Percentiles rank a stretch among this genome's conserved stretches.
Evolutionary conservation across 2,797 vertebrate genomes (phyloP).

Genomic region (Cygnus olor): DNA sequence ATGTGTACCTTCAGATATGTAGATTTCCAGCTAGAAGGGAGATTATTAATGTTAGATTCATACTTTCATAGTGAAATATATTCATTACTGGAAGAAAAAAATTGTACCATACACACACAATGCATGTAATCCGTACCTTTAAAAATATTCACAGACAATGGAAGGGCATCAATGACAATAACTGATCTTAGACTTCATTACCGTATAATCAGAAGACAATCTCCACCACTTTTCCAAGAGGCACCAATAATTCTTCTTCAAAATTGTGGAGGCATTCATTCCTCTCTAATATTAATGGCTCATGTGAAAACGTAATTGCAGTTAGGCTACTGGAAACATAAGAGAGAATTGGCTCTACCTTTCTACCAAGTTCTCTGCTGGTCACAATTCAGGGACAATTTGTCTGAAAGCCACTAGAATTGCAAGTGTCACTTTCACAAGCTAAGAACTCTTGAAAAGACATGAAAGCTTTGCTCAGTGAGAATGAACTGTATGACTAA

Average conservation of each 20-base stretch:
- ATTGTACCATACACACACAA: too few species aligned
- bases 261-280: neutral
- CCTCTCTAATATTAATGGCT: neutral
- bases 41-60: neutral
- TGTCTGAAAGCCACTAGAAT: neutral
- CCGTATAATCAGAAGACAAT: neutral
- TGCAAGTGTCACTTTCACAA: neutral
- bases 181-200: neutral
- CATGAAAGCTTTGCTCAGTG: neutral
- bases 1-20: slow-evolving; percentile 95
- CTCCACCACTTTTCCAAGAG: neutral
- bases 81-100: neutral
- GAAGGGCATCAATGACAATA: neutral
- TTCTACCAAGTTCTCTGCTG: neutral
- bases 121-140: neutral
- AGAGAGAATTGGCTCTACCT: neutral
- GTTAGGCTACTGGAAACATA: neutral
- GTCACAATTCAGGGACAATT: neutral
- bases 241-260: too few species aligned
- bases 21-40: slow-evolving; percentile 91
- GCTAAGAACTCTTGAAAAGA: neutral
- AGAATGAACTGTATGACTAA: too few species aligned
- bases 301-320: neutral
- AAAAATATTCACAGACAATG: rapidly evolving
- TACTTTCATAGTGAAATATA: neutral